These are phyloP conservation scores for Anguilla anguilla DNA, from an alignment of 2,797 vertebrate species.

Conservation along the genomic window DNA sequence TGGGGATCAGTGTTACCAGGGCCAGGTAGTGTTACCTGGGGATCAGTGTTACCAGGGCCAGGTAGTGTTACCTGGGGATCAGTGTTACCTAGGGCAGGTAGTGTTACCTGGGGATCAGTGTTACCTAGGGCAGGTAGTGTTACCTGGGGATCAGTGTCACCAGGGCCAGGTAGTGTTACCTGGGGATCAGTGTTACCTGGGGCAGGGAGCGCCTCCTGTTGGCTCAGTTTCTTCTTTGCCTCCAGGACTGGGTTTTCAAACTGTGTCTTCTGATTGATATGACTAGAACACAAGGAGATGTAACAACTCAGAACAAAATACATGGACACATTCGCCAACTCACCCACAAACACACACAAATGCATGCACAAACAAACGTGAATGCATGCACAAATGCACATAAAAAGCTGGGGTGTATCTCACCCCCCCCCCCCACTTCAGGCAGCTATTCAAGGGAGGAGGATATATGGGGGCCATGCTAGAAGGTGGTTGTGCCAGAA, in stretches of 20 bases:
- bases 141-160: neutral
- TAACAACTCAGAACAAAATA: too few relatives aligned
- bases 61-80: too few relatives aligned
- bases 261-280: constrained; percentile 98
- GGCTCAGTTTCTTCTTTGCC: constrained; percentile 83
- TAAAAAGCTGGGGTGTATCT: neutral
- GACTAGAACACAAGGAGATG: constrained; percentile 67
- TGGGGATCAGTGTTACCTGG: constrained; percentile 61
- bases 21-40: too few relatives aligned
- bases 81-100: too few relatives aligned
- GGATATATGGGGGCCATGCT: too few relatives aligned
- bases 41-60: too few relatives aligned
- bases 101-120: neutral
- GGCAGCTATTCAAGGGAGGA: too few relatives aligned
- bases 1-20: too few relatives aligned
- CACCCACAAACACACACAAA: constrained; percentile 21
- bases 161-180: neutral
- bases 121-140: neutral
- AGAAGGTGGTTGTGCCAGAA: too few relatives aligned
- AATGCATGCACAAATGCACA: constrained; percentile 46
- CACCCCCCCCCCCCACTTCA: too few relatives aligned
- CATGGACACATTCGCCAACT: neutral
- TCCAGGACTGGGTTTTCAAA: constrained; percentile 98
- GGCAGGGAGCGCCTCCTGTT: constrained; percentile 55
- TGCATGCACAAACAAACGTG: neutral